Evolutionary conservation across 2,888 invertebrate species (phyloP), one percentile per base, ranked within the genome.

Genomic region (Epinotia ramella): DNA sequence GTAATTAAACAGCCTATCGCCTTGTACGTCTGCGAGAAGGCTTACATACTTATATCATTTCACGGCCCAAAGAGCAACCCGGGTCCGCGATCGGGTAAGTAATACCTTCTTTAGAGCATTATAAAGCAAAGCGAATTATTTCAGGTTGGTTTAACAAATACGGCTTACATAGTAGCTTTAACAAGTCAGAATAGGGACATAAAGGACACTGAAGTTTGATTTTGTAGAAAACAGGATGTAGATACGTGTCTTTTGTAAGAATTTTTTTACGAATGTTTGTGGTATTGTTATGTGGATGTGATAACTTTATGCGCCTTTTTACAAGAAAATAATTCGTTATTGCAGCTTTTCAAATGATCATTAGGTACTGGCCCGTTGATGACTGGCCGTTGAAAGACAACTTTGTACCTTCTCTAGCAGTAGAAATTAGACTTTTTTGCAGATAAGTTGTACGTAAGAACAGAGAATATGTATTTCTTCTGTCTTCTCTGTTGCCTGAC

Each of bases 41-140:
- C 88, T 90, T 89, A 89, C 84, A 80, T 82, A 86, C 87, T 87
- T 86, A 84, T 83, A 88, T 89, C 86, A 89, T 89, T 89, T 87
- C 84, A 84, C 84, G 87, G 86, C 85, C 84, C 85, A 86, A 81
- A 83, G 81, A 80, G 81, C 84, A 83, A 79, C 79, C 77, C 80
- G 79, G 80, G 81, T 56, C 65, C 59, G 74, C 49, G 80, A 79
- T 79, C 83, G 83, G 20, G 71, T 62, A 64, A 70, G 65, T 66
- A 71, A 67, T 67, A 72, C 66, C 46, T 56, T 67, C 28, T 62
- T 75, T 75, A 70, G 44, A 66, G 60, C 65, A 70, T 71, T 71
- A 53, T 75, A 16, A 75, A 65, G 63, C 33, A 16, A 62, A 53
- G 66, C 28, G 53, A 59, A 44, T 76, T 66, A 53, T 40, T 66